Base-by-base conservation (phyloP, 2,113 vertebrate genomes). In the Tragelaphus strepsiceros region DNA sequence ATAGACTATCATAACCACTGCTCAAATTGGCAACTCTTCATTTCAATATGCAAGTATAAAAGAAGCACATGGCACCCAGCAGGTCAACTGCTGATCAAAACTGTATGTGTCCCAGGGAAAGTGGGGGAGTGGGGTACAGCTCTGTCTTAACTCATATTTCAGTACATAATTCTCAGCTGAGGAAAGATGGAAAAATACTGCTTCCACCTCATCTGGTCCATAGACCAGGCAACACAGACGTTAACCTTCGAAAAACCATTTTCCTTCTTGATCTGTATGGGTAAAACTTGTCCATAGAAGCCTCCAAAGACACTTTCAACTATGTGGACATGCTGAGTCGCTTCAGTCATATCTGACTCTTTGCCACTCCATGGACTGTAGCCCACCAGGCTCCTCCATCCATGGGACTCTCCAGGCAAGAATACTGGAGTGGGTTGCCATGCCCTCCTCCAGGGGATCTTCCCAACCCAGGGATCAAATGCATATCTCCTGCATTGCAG, bases 301-400 rank as follows among this genome's bases (percentile, higher is more conserved):
- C n/a, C 49, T 77, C 19, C 78, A 56, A 21, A 54, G 51, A 51
- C 2, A 39, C 22, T 39, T 6, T 39, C n/a, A 71, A 35, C n/a
- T 39, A 39, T 39, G 10, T 71, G n/a, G 5, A 71, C n/a, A 39
- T 22, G n/a, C 67, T 71, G 0, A 39, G 67, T 22, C 2, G 0
- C 19, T 71, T 71, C 67, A 39, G n/a, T 39, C n/a, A 2, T 39
- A 9, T 71, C 67, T 22, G 19, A 71, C n/a, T 71, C 19, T 39
- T 35, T 71, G n/a, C 0, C 2, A 71, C 5, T 1, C n/a, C 19
- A 3, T 39, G 67, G n/a, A 12, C n/a, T 71, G 5, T 39, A 71
- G n/a, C 10, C n/a, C 19, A 12, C 19, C n/a, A 39, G 67, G n/a
- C n/a, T 71, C n/a, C 67, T 71, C 67, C 39, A 5, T 22, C 67